These are phyloP conservation scores for Biston stratarius DNA, from an alignment of 2,888 invertebrate genomes.

Conservation along the genomic window DNA sequence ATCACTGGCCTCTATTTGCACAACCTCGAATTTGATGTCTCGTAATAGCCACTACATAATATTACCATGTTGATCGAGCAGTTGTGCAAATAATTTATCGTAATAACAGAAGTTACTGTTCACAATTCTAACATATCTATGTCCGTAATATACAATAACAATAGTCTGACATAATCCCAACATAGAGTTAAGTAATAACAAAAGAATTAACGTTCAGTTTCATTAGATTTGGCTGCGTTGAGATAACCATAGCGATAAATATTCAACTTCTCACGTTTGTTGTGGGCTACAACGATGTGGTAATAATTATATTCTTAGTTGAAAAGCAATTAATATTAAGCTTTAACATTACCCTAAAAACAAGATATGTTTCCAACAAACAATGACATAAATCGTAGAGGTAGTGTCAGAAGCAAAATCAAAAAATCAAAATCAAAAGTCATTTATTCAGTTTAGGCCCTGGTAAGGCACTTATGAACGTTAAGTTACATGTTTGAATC, in stretches of 20 bases:
- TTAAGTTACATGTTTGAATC: no score
- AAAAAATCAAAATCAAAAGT: no score
- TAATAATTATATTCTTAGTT: constrained; percentile 58
- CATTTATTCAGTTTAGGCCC: no score
- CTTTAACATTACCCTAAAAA: constrained; percentile 1
- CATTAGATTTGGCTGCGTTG: constrained; percentile 52
- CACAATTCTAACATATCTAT: constrained; percentile 4
- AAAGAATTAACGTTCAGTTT: constrained; percentile 58
- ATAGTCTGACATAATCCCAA: constrained; percentile 46
- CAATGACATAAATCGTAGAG: not conserved
- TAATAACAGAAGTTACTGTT: constrained; percentile 3
- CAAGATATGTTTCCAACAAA: not conserved
- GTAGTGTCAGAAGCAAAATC: no score
- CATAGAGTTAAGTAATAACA: constrained; percentile 57
- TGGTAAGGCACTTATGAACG: no score
- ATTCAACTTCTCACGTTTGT: constrained; percentile 67
- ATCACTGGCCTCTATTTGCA: constrained; percentile 10
- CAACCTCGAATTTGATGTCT: not conserved
- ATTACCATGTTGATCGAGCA: not conserved
- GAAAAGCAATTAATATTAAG: constrained; percentile 40
- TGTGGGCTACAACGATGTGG: constrained; percentile 56
- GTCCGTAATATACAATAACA: constrained; percentile 24
- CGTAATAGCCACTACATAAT: not conserved
- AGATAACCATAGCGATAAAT: constrained; percentile 57
- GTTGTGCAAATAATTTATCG: constrained; percentile 9